A percentile compares a stretch with the other conserved stretches of the same genome.
phyloP scores from a whole-genome alignment of 2,888 invertebrate species.

The Anarsia innoxiella region DNA sequence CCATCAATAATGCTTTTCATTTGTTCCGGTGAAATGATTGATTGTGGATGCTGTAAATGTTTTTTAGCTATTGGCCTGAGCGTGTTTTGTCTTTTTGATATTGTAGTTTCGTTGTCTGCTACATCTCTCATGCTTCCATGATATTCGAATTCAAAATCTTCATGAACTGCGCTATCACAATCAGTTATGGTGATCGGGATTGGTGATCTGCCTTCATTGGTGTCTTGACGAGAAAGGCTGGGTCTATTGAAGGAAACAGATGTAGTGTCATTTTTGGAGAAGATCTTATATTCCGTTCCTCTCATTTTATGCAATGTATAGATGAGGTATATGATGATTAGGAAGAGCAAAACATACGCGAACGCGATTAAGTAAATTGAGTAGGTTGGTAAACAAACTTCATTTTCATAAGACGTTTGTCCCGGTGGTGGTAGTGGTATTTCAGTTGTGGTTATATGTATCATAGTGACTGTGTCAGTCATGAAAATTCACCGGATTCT shows the following conservation, averaged over 20 bases:
- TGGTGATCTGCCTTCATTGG: neutral
- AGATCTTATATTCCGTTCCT: neutral
- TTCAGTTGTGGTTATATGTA: too few relatives aligned
- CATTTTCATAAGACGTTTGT: too few relatives aligned
- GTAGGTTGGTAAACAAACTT: neutral
- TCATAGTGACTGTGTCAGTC: too few relatives aligned
- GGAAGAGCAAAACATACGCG: neutral
- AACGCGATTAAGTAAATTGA: neutral
- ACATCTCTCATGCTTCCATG: neutral
- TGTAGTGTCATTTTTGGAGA: neutral
- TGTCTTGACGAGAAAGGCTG: neutral
- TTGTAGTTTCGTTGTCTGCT: neutral
- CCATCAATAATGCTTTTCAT: constrained; percentile 28
- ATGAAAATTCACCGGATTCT: too few relatives aligned
- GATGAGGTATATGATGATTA: neutral
- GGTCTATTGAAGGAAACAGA: neutral
- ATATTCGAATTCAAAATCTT: neutral
- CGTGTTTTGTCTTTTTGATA: neutral
- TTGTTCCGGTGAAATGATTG: constrained; percentile 19
- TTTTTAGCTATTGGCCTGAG: neutral
- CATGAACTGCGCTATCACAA: neutral
- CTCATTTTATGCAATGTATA: neutral
- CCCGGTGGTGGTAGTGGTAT: too few relatives aligned
- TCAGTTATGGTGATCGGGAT: neutral
- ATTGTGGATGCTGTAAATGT: too few relatives aligned